These are phyloP conservation scores for Melitaea athalia DNA, from an alignment of 2,888 invertebrate genomes.

Conservation along the genomic window DNA sequence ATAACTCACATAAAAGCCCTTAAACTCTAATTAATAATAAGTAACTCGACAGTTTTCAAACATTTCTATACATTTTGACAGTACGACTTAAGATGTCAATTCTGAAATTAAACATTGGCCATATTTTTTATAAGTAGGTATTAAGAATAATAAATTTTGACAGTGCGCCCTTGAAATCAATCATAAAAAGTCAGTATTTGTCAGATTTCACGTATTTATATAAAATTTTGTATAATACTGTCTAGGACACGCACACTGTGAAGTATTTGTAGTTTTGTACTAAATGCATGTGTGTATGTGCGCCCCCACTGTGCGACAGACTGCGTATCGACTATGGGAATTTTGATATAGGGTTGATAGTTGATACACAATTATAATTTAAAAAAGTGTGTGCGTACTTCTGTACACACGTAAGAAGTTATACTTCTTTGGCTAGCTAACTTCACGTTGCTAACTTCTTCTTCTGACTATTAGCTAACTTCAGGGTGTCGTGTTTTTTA, in stretches of 20 bases:
- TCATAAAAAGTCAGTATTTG: conserved; percentile 12
- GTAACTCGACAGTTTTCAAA: too few relatives aligned
- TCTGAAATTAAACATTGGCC: too few relatives aligned
- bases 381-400: neutral
- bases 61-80: too few relatives aligned
- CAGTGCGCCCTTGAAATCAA: conserved; percentile 21
- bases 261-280: conserved; percentile 11
- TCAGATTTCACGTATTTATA: conserved; percentile 27
- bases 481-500: too few relatives aligned
- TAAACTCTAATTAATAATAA: too few relatives aligned
- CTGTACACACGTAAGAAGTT: too few relatives aligned
- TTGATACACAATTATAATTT: conserved; percentile 1
- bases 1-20: too few relatives aligned
- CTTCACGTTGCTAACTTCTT: too few relatives aligned
- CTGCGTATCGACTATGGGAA: conserved; percentile 40
- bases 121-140: too few relatives aligned
- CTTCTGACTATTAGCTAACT: too few relatives aligned
- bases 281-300: conserved; percentile 18
- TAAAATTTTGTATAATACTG: conserved; percentile 26
- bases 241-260: conserved; percentile 31
- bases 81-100: too few relatives aligned
- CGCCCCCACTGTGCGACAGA: conserved; percentile 37
- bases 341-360: conserved; percentile 36
- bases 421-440: too few relatives aligned
- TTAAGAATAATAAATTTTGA: neutral